A percentile compares a stretch with the other conserved stretches of the same genome.
phyloP scores from a whole-genome alignment of 2,888 invertebrate genomes.

The Physocephala rufipes region DNA sequence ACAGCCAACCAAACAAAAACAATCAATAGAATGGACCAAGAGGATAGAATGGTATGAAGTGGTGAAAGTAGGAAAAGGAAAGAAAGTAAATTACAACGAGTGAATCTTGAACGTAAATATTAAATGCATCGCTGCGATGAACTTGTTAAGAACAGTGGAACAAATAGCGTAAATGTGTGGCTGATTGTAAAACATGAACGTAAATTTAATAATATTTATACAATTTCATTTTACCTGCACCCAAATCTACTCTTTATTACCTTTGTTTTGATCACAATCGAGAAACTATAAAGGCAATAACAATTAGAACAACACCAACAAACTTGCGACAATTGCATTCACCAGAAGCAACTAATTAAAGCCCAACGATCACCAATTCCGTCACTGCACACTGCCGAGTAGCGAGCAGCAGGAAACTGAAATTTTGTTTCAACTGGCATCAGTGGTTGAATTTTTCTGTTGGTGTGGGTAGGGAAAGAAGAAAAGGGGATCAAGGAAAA shows the following conservation, averaged over 20 bases:
- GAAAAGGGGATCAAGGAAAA: background rate
- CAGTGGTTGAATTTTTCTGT: slow-evolving; percentile 63
- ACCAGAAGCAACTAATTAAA: background rate
- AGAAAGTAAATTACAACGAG: slow-evolving; percentile 57
- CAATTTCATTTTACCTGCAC: background rate
- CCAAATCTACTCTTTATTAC: too few species aligned
- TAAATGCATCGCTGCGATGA: slow-evolving; percentile 51
- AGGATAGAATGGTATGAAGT: background rate
- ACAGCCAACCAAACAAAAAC: slow-evolving; percentile 1
- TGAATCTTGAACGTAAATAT: slow-evolving; percentile 59
- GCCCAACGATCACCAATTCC: background rate
- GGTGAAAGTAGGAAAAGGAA: slow-evolving; percentile 24
- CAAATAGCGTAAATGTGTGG: background rate
- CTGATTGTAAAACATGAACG: background rate
- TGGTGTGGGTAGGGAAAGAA: slow-evolving; percentile 47
- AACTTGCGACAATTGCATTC: slow-evolving; percentile 27
- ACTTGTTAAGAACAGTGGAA: slow-evolving; percentile 11
- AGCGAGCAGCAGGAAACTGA: slow-evolving; percentile 59
- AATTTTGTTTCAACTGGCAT: slow-evolving; percentile 63
- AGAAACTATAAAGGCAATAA: background rate
- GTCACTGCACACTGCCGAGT: background rate
- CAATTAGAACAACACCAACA: background rate
- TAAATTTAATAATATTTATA: too few species aligned
- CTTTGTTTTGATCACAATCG: too few species aligned
- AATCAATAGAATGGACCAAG: background rate